Base-by-base conservation (phyloP, 37 sponge, comb jelly and placozoan genomes). In the Halisarca cf. caerulea region DNA sequence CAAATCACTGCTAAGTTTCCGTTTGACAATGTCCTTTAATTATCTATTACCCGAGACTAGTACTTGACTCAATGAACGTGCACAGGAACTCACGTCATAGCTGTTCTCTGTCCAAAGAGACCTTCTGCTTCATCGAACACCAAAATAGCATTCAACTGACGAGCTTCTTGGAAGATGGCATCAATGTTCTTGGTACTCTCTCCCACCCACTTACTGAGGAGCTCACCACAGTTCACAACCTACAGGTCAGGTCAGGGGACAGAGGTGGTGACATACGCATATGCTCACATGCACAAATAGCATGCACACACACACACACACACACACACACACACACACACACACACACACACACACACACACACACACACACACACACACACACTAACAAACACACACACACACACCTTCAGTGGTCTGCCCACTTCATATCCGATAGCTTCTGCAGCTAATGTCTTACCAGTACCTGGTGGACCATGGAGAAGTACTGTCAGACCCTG, bases 381-480 rank as follows among this genome's bases (percentile, higher is more conserved):
- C 36, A 47, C 9, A 47, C 51, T 14, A 47, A 47, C 51, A 47
- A 11, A 47, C n/a, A 47, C 11, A 47, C 51, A 47, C 11, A 47
- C 25, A 62, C 59, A 53, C 35, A 89, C 93, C 85, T 94, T 94
- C 30, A 94, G 87, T 41, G 95, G 89, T 54, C 88, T 88, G 9
- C 95, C 95, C 28, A 94, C 95, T 89, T 94, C 95, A 81, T 94
- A 94, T 18, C 95, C 95, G 21, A 94, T 55, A 28, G 95, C 95
- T 64, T 89, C 89, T 42, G 95, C 95, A 58, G 95, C 92, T 14
- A 86, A 64, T 14, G 92, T 75, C 60, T 94, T 94, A 38, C 94
- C 94, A 70, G 94, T 94, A 7, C 94, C 94, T 27, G 94, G 91
- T 37, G 86, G 74, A 30, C 94, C 94, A 79, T 94, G 94, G 24